Evolutionary conservation across 2,797 vertebrate species (phyloP), one percentile per base, ranked within the genome.

Genomic region (Scleropages formosus): DNA sequence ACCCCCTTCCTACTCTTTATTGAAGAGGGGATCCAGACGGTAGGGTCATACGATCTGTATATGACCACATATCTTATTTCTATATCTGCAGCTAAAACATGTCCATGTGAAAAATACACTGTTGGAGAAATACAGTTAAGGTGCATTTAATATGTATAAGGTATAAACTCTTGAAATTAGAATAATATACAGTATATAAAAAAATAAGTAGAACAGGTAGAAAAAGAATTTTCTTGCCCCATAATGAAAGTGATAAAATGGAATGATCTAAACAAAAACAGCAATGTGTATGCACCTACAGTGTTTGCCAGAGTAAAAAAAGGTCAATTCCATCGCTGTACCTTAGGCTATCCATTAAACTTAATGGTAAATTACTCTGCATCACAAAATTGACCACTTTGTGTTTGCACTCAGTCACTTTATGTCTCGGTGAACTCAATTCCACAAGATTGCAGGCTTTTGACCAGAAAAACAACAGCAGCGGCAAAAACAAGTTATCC

Each of bases 331-430:
- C 47, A 27, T 13, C 15, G 20, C 24, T 51, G 20, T 49, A 53
- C 67, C 67, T 56, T 49, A 53, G 67, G 67, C 67, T 70, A 53
- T 70, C 67, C 67, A 70, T 70, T 70, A 70, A 70, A 53, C 47
- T n/a, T 70, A 70, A 70, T 49, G 49, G 67, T 49, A 70, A 70
- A 70, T 70, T 56, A 70, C 67, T 70, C 67, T 70, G 67, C 49
- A 47, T 70, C 22, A 12, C 49, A 56, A 70, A 70, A 70, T 70
- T 70, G 67, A 70, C 67, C 67, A 70, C 67, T 70, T 49, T 70
- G 67, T 70, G 67, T 70, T 70, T 70, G 46, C 67, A 70, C 67
- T 70, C 67, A 26, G 24, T 70, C 67, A 70, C 67, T 70, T 70
- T 70, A 70, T 70, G 67, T 70, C 47, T 51, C 20, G 47, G 67